Evolutionary conservation across 2,113 vertebrate genomes (phyloP).

Genomic region (Ia io): DNA sequence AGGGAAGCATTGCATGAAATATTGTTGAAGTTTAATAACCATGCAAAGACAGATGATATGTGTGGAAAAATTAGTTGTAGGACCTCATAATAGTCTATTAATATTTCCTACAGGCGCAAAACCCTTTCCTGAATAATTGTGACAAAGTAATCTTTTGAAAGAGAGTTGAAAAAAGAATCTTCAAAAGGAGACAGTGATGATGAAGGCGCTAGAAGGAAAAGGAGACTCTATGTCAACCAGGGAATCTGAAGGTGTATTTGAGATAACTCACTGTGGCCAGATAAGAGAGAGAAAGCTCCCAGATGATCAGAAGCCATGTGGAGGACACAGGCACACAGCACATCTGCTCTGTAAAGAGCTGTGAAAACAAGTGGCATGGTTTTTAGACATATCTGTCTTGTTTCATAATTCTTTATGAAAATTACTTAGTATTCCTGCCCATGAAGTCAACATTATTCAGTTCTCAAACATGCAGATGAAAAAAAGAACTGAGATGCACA

Average conservation of each 20-base stretch:
- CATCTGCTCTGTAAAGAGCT: neutral
- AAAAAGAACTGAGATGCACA: neutral
- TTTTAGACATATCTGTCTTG: neutral
- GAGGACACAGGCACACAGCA: neutral
- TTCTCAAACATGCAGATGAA: neutral
- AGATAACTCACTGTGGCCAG: neutral
- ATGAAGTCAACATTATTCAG: neutral
- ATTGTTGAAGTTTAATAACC: constrained; percentile 91
- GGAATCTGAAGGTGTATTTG: neutral
- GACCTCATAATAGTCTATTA: constrained; percentile 91
- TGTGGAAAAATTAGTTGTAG: constrained; percentile 90
- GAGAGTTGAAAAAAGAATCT: constrained; percentile 82
- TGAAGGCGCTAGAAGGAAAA: constrained; percentile 56
- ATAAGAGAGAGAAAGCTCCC: neutral
- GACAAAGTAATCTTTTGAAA: constrained; percentile 84
- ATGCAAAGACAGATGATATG: constrained; percentile 89
- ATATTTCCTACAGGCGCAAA: constrained; percentile 86
- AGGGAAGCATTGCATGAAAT: constrained; percentile 89
- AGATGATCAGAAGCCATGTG: neutral
- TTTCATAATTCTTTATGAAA: neutral
- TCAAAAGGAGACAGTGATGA: constrained; percentile 81
- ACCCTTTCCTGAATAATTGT: constrained; percentile 87
- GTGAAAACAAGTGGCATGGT: neutral
- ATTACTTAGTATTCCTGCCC: neutral
- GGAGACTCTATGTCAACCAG: constrained; percentile 14